These are phyloP conservation scores for Xenus cinereus DNA, from an alignment of 2,113 vertebrate genomes.

Conservation along the genomic window DNA sequence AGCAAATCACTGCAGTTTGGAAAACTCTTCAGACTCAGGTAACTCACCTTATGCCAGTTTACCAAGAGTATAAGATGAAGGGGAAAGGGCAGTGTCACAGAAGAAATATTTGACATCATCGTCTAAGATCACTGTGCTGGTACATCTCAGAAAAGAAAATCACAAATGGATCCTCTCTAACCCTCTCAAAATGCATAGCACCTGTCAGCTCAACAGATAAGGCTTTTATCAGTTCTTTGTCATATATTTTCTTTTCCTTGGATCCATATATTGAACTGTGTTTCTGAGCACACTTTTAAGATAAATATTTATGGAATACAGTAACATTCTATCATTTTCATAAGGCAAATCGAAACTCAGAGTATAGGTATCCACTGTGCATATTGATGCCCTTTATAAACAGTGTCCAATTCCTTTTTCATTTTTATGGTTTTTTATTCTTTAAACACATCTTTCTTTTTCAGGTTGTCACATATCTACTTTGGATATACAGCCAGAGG, in stretches of 20 bases:
- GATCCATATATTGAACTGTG: not conserved
- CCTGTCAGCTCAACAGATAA: not conserved
- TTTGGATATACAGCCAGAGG: not conserved
- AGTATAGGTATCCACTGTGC: not conserved
- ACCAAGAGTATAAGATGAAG: not conserved
- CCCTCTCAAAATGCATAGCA: not conserved
- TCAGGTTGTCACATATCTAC: not conserved
- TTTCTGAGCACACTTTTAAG: not conserved
- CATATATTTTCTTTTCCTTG: not conserved
- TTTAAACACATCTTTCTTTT: not conserved
- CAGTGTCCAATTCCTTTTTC: fast-evolving
- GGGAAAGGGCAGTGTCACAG: not conserved
- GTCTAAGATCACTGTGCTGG: not conserved
- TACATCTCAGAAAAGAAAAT: not conserved
- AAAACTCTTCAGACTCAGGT: not conserved
- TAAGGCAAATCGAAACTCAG: not conserved
- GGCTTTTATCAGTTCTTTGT: not conserved
- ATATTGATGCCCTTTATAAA: not conserved
- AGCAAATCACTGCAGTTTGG: not conserved
- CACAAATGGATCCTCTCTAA: not conserved
- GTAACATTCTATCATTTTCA: not conserved
- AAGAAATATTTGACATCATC: not conserved
- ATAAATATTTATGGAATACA: not conserved
- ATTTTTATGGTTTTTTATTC: not conserved
- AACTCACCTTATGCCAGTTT: not conserved